Base-by-base conservation (phyloP, 2,797 vertebrate species). In the Allobates femoralis region DNA sequence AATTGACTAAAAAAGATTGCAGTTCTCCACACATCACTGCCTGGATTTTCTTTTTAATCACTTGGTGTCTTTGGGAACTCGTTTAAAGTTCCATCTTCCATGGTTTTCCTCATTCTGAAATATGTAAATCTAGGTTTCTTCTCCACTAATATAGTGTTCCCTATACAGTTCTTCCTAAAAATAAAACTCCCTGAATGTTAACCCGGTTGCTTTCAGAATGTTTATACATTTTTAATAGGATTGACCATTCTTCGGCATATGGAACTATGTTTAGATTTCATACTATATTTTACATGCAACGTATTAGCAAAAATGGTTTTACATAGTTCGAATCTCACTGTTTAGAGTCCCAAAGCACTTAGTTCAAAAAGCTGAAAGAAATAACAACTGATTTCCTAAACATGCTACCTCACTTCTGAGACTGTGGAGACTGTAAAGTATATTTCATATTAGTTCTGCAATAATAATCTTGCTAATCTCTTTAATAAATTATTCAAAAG, bases 351-450 rank as follows among this genome's bases (percentile, higher is more conserved):
- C 87, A 85, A 55, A 85, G 87, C 87, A 88, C 87, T 88, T 88
- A 88, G 87, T 88, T 88, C 60, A 88, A 81, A 88, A 85, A 77
- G 79, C 78, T 81, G 87, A 85, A 84, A 84, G 69, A 75, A 88
- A 85, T 85, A 88, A 85, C 74, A 88, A 88, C 78, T 81, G 78
- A 85, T 88, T 80, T 69, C 73, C 50, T 34, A 85, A 88, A 53
- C 87, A 88, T 81, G 32, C 56, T 81, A 76, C 83, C 78, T 81
- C 41, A 81, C 78, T 81, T 81, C 34, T 74, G 26, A 75, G 81
- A 83, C 67, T 67, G 23, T 51, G 15, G 75, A 67, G 60, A 34
- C 83, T 81, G 71, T 67, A 88, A 88, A 88, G 87, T 77, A 85
- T 88, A 81, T 85, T 85, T 79, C 78, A 46, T 32, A 81, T 85